phyloP scores from a whole-genome alignment of 2,797 vertebrate genomes.

The Hydrolagus colliei region DNA sequence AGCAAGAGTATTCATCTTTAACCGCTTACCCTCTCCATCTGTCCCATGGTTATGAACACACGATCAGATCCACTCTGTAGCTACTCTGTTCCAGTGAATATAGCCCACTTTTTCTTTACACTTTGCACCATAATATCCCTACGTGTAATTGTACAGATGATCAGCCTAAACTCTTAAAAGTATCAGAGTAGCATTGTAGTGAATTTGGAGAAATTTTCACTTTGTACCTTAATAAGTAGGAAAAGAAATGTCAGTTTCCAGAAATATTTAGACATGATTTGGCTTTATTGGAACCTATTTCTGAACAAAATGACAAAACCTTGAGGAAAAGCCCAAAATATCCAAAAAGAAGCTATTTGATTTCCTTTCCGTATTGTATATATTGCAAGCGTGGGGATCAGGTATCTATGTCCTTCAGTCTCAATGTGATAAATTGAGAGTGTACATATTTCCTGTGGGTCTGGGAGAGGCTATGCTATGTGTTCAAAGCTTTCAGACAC shows the following conservation, averaged over 20 bases:
- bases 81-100: too few species aligned
- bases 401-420: not conserved
- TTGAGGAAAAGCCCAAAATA: not conserved
- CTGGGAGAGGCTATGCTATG: not conserved
- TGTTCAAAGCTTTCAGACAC: not conserved
- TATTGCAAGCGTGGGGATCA: not conserved
- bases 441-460: not conserved
- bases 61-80: too few species aligned
- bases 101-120: too few species aligned
- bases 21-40: too few species aligned
- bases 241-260: not conserved
- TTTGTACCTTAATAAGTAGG: not conserved
- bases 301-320: not conserved
- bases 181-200: too few species aligned
- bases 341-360: not conserved
- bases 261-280: not conserved
- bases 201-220: too few species aligned
- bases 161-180: too few species aligned
- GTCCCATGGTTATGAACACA: too few species aligned
- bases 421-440: not conserved
- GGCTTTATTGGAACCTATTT: not conserved
- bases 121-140: too few species aligned
- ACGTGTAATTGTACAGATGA: too few species aligned
- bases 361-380: not conserved
- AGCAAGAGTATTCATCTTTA: too few species aligned